These are phyloP conservation scores for Pelusios castaneus DNA, from an alignment of 2,113 vertebrate genomes.

Conservation along the genomic window DNA sequence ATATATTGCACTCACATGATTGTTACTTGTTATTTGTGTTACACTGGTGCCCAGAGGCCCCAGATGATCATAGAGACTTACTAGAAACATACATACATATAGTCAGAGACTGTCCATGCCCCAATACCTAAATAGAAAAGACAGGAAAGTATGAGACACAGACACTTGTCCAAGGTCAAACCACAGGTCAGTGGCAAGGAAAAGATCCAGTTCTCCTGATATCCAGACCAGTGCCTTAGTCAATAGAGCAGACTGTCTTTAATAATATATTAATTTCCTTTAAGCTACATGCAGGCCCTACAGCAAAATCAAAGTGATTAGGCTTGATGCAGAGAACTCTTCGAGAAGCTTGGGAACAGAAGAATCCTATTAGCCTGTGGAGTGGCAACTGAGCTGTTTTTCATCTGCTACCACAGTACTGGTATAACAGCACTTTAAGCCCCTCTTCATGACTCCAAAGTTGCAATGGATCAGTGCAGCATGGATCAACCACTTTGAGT, in stretches of 20 bases:
- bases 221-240: background rate
- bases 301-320: background rate
- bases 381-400: background rate
- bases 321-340: background rate
- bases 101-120: background rate
- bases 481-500: background rate
- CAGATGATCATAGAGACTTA: background rate
- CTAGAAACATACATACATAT: background rate
- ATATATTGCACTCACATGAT: fast-evolving
- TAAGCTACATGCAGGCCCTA: background rate
- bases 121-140: background rate
- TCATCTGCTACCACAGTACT: background rate
- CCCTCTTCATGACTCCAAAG: background rate
- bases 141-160: background rate
- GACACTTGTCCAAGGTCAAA: background rate
- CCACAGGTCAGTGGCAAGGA: background rate
- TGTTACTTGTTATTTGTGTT: background rate
- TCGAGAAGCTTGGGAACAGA: fast-evolving
- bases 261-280: background rate
- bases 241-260: fast-evolving
- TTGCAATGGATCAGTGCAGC: background rate
- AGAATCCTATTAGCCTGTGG: background rate
- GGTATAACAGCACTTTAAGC: background rate
- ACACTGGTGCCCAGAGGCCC: background rate
- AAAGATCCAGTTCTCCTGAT: background rate